A percentile compares a stretch with the other conserved stretches of the same genome.
Conservation (phyloP, 2,888 invertebrate species). For the Caenorhabditis doughertyi region DNA sequence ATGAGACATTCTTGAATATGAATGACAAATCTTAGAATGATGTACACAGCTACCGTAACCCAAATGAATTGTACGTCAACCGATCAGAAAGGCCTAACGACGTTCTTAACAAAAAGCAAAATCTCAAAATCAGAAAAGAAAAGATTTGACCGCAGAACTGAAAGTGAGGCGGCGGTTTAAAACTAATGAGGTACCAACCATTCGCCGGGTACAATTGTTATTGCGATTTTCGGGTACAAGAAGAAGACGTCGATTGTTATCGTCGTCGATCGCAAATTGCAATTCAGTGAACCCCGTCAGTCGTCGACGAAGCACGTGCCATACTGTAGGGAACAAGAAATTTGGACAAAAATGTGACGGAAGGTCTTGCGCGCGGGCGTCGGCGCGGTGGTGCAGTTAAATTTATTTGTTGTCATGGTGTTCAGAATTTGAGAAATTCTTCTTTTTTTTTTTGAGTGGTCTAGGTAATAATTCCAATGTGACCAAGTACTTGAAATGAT, state of each 20-base stretch:
- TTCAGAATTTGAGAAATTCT: conserved; percentile 7
- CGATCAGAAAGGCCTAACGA: neutral
- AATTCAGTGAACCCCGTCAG: conserved; percentile 31
- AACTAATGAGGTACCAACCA: conserved; percentile 13
- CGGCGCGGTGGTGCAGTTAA: neutral
- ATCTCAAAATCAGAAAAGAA: neutral
- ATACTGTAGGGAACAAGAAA: conserved; percentile 31
- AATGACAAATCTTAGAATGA: neutral
- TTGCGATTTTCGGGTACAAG: conserved; percentile 46
- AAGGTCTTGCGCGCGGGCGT: neutral
- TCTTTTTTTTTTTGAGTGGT: neutral
- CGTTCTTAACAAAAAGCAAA: neutral
- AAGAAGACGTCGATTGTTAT: conserved; percentile 32
- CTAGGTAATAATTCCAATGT: neutral
- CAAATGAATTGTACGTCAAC: too few relatives aligned
- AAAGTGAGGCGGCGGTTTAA: conserved; percentile 13
- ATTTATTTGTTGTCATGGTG: conserved; percentile 25
- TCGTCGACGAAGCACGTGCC: conserved; percentile 24
- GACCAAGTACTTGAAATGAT: too few relatives aligned
- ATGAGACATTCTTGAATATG: neutral
- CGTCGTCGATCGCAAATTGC: conserved; percentile 31
- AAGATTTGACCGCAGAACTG: conserved; percentile 18
- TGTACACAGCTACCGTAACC: neutral
- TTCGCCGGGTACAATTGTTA: conserved; percentile 32
- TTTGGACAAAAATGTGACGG: conserved; percentile 27